phyloP scores from a whole-genome alignment of 2,113 vertebrate species.

The Pelobates fuscus region DNA sequence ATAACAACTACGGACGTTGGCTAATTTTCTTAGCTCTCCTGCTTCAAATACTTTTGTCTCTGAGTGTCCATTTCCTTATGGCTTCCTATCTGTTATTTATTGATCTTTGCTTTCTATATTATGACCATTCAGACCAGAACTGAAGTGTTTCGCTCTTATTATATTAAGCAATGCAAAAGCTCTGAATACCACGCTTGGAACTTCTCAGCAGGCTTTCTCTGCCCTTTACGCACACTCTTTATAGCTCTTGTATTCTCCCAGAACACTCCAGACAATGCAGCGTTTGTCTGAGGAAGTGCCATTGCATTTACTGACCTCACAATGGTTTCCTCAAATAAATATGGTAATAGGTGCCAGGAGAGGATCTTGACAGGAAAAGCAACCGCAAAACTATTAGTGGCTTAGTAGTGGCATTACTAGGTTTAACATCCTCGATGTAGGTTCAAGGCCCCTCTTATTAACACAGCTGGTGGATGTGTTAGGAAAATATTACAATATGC shows the following conservation, averaged over 20 bases:
- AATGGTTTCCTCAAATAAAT: neutral
- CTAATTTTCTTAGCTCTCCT: neutral
- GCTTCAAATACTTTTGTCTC: neutral
- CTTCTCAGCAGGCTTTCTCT: neutral
- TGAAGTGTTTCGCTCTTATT: neutral
- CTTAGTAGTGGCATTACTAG: neutral
- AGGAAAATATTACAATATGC: neutral
- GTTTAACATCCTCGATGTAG: neutral
- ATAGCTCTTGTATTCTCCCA: neutral
- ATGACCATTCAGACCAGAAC: neutral
- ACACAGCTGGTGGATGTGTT: slow-evolving; percentile 7
- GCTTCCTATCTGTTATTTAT: neutral
- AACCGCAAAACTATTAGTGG: neutral
- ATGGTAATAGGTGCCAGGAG: neutral
- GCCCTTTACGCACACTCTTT: neutral
- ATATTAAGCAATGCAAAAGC: neutral
- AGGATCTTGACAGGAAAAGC: neutral
- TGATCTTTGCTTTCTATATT: neutral
- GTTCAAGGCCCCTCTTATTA: neutral
- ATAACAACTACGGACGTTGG: neutral
- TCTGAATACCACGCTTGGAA: neutral
- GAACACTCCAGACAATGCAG: neutral
- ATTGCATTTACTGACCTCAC: too few species aligned
- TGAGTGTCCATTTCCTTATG: neutral
- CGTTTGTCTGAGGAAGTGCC: neutral